Percentiles rank a stretch among this genome's conserved stretches.
Conservation (phyloP, 2,888 invertebrate species). For the Anagyrus pseudococci region DNA sequence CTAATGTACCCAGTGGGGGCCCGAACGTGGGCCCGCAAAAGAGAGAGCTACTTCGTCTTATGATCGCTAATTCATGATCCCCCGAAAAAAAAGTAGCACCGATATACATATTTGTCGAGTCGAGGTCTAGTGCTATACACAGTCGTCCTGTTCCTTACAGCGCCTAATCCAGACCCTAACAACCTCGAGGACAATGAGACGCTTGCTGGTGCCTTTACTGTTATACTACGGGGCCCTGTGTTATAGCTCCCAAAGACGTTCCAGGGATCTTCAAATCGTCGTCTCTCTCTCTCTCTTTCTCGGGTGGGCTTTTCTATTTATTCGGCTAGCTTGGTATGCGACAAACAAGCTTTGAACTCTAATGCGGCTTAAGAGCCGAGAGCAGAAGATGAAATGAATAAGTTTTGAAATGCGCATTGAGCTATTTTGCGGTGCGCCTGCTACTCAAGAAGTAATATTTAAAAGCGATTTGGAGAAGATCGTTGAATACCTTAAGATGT, state of each 20-base stretch:
- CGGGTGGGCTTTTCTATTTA: background rate
- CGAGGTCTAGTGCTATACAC: too few species aligned
- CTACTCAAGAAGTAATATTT: background rate
- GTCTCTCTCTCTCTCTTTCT: background rate
- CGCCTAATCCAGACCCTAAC: background rate
- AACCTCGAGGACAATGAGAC: background rate
- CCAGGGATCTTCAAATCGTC: constrained; percentile 1
- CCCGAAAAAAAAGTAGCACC: background rate
- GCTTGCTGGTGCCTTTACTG: background rate
- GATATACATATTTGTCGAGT: background rate
- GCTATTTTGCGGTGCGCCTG: too few species aligned
- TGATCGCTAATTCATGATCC: background rate
- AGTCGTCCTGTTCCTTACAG: background rate
- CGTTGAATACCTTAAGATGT: background rate
- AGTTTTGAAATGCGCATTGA: background rate
- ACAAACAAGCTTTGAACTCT: background rate
- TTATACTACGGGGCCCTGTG: background rate
- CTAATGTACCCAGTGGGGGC: too few species aligned
- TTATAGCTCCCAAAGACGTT: background rate
- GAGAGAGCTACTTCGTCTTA: background rate
- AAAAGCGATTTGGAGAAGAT: background rate
- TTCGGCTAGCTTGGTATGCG: background rate
- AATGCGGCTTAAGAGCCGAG: background rate
- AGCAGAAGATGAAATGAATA: background rate
- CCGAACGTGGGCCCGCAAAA: background rate